A percentile compares a stretch with the other conserved stretches of the same genome.
phyloP scores from a whole-genome alignment of 2,888 invertebrate genomes.

The Zygaena filipendulae region DNA sequence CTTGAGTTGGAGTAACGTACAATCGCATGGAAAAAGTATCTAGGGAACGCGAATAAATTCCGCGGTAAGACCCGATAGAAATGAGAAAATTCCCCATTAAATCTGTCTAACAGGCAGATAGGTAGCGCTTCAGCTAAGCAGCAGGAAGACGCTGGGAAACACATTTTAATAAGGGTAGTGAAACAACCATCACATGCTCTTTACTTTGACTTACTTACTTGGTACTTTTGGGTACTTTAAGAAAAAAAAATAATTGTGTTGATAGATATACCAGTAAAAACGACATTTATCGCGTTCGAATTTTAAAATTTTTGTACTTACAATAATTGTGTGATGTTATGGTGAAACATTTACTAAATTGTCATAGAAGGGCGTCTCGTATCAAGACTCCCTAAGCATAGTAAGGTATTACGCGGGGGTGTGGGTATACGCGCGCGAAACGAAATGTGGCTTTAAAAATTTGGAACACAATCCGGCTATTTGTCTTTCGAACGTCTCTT shows the following conservation, averaged over 20 bases:
- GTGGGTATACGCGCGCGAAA: slow-evolving; percentile 68
- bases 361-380: no score
- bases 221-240: slow-evolving; percentile 21
- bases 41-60: slow-evolving; percentile 45
- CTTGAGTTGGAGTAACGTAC: no score
- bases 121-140: slow-evolving; percentile 47
- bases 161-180: slow-evolving; percentile 49
- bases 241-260: no score
- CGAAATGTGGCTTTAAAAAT: slow-evolving; percentile 83
- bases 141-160: slow-evolving; percentile 38
- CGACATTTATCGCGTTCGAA: no score
- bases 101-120: slow-evolving; percentile 52
- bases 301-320: no score
- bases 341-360: no score
- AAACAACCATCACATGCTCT: slow-evolving; percentile 12
- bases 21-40: slow-evolving; percentile 58
- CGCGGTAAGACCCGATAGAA: slow-evolving; percentile 56
- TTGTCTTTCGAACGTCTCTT: slow-evolving; percentile 79
- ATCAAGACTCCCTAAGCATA: slow-evolving; percentile 36
- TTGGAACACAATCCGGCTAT: slow-evolving; percentile 83
- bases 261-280: no score
- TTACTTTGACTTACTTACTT: no score
- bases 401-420: slow-evolving; percentile 42
- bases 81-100: slow-evolving; percentile 56
- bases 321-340: no score